phyloP scores from a whole-genome alignment of 1,140 invertebrate species.

The Rhopalosiphum maidis region DNA sequence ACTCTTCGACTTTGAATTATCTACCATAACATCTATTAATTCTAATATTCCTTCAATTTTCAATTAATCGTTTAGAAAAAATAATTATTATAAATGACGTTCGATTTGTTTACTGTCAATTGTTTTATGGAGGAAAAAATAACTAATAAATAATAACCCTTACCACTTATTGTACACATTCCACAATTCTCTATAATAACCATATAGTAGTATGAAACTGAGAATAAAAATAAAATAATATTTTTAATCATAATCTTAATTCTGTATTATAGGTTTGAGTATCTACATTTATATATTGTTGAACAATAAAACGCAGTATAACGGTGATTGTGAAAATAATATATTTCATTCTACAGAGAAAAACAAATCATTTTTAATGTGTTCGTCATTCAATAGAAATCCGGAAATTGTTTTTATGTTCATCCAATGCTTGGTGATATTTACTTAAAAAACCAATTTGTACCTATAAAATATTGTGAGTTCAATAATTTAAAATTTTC shows the following conservation, averaged over 20 bases:
- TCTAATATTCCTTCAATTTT: neutral
- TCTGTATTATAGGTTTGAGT: neutral
- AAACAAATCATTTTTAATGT: neutral
- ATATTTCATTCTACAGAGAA: neutral
- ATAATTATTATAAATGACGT: neutral
- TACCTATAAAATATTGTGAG: neutral
- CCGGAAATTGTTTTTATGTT: conserved; percentile 48
- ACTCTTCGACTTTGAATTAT: neutral
- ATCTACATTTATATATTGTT: neutral
- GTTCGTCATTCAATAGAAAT: conserved; percentile 35
- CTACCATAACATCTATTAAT: neutral
- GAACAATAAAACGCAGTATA: neutral
- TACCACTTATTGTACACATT: neutral
- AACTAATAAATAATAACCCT: neutral
- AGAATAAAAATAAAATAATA: conserved; percentile 10
- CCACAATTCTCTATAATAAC: neutral
- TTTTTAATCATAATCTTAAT: neutral
- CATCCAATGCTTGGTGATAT: neutral
- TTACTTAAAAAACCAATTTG: neutral
- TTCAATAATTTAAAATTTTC: neutral
- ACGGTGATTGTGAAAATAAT: conserved; percentile 8
- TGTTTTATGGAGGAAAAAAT: neutral
- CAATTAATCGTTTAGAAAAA: neutral
- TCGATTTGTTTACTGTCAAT: neutral
- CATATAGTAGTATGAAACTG: neutral